phyloP scores from a whole-genome alignment of 2,113 vertebrate species.

The Brachyhypopomus occidentalis region DNA sequence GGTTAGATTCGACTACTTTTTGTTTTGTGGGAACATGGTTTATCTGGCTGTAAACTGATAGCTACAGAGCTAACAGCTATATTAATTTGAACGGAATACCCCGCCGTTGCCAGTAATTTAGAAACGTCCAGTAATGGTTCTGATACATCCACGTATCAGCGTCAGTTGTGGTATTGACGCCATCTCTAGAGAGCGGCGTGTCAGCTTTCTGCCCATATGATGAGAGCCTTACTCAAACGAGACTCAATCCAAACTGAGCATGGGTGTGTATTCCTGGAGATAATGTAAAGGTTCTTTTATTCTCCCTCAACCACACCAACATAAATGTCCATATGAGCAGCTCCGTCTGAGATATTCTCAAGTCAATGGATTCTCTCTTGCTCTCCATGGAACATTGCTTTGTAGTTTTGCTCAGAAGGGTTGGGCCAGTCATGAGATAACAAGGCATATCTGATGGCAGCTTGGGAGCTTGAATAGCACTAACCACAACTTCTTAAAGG shows the following conservation, averaged over 20 bases:
- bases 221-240: constrained; percentile 82
- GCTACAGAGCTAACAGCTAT: no score
- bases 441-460: constrained; percentile 77
- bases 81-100: no score
- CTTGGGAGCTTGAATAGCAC: neutral
- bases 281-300: constrained; percentile 54
- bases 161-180: neutral
- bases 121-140: no score
- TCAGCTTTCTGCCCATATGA: constrained; percentile 67
- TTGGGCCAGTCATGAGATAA: constrained; percentile 64
- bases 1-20: neutral
- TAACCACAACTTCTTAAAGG: neutral
- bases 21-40: neutral
- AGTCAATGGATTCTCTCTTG: constrained; percentile 51
- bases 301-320: constrained; percentile 75
- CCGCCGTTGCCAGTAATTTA: no score
- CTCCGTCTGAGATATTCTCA: constrained; percentile 41
- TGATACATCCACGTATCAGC: neutral
- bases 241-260: constrained; percentile 53
- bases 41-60: neutral
- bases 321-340: constrained; percentile 54
- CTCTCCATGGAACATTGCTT: constrained; percentile 65
- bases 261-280: constrained; percentile 76
- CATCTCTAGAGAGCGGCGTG: neutral
- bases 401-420: constrained; percentile 41